Conservation (phyloP, 1,140 invertebrate species). For the Gonatopus flavifemur region DNA sequence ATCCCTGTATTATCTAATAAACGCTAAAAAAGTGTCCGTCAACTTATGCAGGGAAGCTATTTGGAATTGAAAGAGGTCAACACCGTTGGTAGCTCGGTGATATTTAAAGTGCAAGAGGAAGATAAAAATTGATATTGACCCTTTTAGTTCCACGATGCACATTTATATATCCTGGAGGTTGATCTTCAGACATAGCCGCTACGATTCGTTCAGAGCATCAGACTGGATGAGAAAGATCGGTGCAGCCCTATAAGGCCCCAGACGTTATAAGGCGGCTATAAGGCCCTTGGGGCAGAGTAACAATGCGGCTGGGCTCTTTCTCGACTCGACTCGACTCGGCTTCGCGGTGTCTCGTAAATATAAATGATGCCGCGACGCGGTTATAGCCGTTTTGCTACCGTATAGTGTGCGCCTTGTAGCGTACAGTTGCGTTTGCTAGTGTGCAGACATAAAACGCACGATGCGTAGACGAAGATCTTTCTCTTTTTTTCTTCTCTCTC, state of each 20-base stretch:
- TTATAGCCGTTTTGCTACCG: conserved; percentile 51
- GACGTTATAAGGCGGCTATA: conserved; percentile 43
- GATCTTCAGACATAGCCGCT: too few relatives aligned
- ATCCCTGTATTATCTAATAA: too few relatives aligned
- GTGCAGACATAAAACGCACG: conserved; percentile 31
- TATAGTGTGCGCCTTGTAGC: conserved; percentile 27
- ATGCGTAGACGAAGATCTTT: conserved; percentile 30
- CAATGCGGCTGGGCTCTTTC: too few relatives aligned
- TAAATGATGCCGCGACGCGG: conserved; percentile 54
- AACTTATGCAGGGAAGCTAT: too few relatives aligned
- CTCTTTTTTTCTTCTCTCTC: conserved; percentile 12
- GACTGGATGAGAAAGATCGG: conserved; percentile 33
- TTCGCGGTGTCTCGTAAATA: conserved; percentile 55
- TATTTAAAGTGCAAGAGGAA: too few relatives aligned
- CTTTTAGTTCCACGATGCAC: too few relatives aligned
- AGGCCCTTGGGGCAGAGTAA: conserved; percentile 49
- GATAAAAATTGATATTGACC: too few relatives aligned
- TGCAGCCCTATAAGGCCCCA: conserved; percentile 48
- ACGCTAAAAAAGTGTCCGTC: too few relatives aligned
- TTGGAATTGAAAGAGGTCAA: too few relatives aligned
- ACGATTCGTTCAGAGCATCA: too few relatives aligned
- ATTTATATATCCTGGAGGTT: too few relatives aligned
- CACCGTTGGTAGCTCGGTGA: too few relatives aligned
- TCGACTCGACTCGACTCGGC: conserved; percentile 31
- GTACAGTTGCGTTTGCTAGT: conserved; percentile 21